Evolutionary conservation across 2,888 invertebrate species (phyloP), one percentile per base, ranked within the genome.

Genomic region (Griposia aprilina): DNA sequence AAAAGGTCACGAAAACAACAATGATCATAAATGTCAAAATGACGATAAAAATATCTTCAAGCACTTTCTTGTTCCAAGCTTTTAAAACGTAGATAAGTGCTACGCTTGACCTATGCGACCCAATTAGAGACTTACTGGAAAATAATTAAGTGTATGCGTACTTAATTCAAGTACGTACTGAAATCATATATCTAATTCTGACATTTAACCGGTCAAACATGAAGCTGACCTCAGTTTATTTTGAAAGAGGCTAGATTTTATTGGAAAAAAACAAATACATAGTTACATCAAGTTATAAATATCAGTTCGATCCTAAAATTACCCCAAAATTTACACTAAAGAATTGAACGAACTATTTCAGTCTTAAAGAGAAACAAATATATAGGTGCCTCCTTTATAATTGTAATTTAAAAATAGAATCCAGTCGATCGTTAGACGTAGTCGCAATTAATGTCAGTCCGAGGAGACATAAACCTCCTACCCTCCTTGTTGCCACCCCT

Each of bases 351-450:
- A 72, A 50, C 15, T 68, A 48, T 55, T 81, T 65, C 20, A 52
- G 26, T 52, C 50, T 11, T 36, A 48, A 48, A 70, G 4, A 66
- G 1, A 52, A 52, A 26, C 30, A 45, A 59, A 78, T 59, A n/a
- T 78, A 63, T 11, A 30, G n/a, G 30, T 41, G 20, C 10, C 26
- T 55, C 4, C 13, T 52, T 62, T 66, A 50, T 26, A 67, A 76
- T 72, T 72, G 60, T 57, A 83, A 74, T 80, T 81, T 87, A 84
- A 74, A 88, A 89, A 89, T 88, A 87, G 88, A 74, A 68, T 63
- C 45, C 66, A 79, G 80, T 81, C 71, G 78, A 85, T 83, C 85
- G 83, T 82, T 89, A 83, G 69, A 76, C 80, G 84, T 85, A 86
- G 90, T 83, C 84, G 76, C 82, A 79, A 85, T 82, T 68, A 84